Conservation (phyloP, 2,113 vertebrate species). For the Hiodon tergisus region DNA sequence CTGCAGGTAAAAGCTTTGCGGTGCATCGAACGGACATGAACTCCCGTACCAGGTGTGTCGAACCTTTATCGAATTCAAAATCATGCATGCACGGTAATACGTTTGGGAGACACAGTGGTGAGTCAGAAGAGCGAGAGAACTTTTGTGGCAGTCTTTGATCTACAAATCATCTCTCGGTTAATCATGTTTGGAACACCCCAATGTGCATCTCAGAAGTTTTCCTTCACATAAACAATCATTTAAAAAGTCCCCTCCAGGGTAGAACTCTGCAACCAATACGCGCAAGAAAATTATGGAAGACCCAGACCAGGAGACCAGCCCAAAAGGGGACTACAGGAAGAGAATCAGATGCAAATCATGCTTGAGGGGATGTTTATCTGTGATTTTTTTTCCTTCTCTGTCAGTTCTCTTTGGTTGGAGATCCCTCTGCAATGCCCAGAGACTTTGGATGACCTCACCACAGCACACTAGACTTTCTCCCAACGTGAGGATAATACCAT, state of each 20-base stretch:
- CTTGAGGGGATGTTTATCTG: conserved; percentile 39
- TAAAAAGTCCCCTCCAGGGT: conserved; percentile 49
- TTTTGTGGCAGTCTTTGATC: background rate
- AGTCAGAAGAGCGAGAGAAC: background rate
- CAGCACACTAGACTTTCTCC: no score
- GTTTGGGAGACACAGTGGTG: background rate
- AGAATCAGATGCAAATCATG: conserved; percentile 17
- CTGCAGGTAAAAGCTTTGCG: no score
- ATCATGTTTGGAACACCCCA: conserved; percentile 34
- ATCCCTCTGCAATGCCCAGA: no score
- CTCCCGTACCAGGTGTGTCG: no score
- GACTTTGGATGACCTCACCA: no score
- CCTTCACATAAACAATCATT: conserved; percentile 50
- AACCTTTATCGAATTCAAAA: no score
- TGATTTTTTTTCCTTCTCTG: conserved; percentile 31
- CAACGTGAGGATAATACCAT: no score
- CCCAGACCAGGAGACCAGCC: conserved; percentile 41
- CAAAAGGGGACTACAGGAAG: conserved; percentile 25
- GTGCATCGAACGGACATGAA: no score
- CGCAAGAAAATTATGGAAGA: conserved; percentile 45
- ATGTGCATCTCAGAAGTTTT: conserved; percentile 37
- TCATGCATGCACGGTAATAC: no score
- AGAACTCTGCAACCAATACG: conserved; percentile 34
- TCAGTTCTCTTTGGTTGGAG: conserved; percentile 1
- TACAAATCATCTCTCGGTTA: conserved; percentile 11